phyloP scores from a whole-genome alignment of 2,888 invertebrate species.

The Apamea sordens region DNA sequence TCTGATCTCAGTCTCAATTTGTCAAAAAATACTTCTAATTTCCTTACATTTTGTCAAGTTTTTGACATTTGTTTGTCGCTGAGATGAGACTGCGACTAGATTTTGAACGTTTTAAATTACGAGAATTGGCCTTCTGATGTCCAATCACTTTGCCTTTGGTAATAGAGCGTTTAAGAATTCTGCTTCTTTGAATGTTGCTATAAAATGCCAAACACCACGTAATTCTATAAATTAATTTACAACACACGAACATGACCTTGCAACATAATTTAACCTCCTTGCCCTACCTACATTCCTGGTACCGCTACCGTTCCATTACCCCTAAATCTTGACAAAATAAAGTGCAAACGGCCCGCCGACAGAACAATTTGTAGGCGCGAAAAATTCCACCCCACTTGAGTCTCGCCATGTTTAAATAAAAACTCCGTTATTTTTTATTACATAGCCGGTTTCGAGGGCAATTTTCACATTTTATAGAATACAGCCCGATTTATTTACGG shows the following conservation, averaged over 20 bases:
- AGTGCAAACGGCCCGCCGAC: constrained; percentile 71
- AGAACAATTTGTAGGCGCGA: constrained; percentile 73
- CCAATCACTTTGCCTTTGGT: not conserved
- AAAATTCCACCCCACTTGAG: constrained; percentile 70
- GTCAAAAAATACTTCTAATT: too few relatives aligned
- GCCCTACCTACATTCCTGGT: constrained; percentile 32
- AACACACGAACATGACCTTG: constrained; percentile 9
- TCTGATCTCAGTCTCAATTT: too few relatives aligned
- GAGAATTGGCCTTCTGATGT: too few relatives aligned
- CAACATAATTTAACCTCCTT: constrained; percentile 30
- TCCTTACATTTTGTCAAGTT: too few relatives aligned
- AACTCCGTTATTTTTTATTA: constrained; percentile 70
- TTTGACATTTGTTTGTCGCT: too few relatives aligned
- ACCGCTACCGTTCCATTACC: constrained; percentile 61
- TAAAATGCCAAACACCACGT: not conserved
- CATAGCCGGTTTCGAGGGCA: constrained; percentile 55
- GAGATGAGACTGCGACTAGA: too few relatives aligned
- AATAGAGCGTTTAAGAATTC: not conserved
- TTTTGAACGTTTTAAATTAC: too few relatives aligned
- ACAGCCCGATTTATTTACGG: constrained; percentile 61
- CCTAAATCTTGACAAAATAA: constrained; percentile 64
- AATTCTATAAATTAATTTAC: not conserved
- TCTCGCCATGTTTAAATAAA: constrained; percentile 69
- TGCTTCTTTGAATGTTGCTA: not conserved
- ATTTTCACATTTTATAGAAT: constrained; percentile 60